phyloP scores from a whole-genome alignment of 37 sponge, comb jelly and placozoan genomes.

The Ianthella basta region DNA sequence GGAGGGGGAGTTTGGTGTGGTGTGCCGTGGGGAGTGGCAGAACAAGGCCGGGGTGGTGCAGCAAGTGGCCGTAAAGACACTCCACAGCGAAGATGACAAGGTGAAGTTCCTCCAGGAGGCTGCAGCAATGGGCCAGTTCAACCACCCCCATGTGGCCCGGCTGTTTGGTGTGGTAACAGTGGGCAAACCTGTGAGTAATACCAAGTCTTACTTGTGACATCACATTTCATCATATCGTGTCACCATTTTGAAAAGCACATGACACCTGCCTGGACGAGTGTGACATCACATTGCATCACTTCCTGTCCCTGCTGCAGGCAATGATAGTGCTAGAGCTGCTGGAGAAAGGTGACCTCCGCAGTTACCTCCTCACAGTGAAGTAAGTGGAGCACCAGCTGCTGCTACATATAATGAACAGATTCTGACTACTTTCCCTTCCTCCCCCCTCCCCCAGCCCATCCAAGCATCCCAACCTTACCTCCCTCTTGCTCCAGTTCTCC shows the following conservation, averaged over 20 bases:
- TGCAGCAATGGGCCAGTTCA: slow-evolving; percentile 42
- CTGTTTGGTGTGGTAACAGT: slow-evolving; percentile 36
- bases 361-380: not conserved
- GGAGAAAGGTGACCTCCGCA: slow-evolving; percentile 4
- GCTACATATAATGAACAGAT: too few relatives aligned
- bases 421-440: too few relatives aligned
- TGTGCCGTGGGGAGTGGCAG: slow-evolving; percentile 31
- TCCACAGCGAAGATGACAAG: slow-evolving; percentile 17
- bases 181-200: slow-evolving; percentile 25
- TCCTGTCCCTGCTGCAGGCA: not conserved
- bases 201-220: too few relatives aligned
- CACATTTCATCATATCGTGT: too few relatives aligned
- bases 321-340: slow-evolving; percentile 30
- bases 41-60: not conserved
- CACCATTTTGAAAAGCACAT: too few relatives aligned
- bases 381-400: not conserved
- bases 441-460: not conserved
- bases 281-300: too few relatives aligned
- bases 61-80: slow-evolving; percentile 36
- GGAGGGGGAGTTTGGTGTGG: slow-evolving; percentile 29
- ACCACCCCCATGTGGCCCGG: slow-evolving; percentile 33
- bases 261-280: too few relatives aligned
- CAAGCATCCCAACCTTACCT: not conserved
- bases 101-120: slow-evolving; percentile 43
- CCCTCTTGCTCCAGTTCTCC: not conserved